Conservation (phyloP, 2,797 vertebrate species). For the Austrolebias charrua region DNA sequence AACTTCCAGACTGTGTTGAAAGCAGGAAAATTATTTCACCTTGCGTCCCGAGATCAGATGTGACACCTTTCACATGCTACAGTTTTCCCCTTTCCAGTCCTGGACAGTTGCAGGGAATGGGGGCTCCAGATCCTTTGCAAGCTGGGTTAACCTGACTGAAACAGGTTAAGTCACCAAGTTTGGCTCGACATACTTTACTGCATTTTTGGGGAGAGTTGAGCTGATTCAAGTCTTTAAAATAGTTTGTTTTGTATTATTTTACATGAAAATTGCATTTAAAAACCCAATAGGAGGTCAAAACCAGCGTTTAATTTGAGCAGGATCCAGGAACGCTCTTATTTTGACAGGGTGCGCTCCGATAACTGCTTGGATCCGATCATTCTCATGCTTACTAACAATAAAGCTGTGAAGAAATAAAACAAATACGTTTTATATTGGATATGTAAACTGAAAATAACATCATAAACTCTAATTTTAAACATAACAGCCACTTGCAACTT, state of each 20-base stretch:
- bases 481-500: too few species aligned
- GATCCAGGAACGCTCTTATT: too few species aligned
- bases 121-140: constrained; percentile 56
- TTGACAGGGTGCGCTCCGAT: too few species aligned
- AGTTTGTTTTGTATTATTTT: constrained; percentile 52
- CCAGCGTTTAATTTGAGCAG: not conserved
- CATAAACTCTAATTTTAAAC: too few species aligned
- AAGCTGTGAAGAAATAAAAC: too few species aligned
- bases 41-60: constrained; percentile 44
- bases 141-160: constrained; percentile 36
- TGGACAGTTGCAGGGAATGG: constrained; percentile 64
- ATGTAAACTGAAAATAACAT: too few species aligned
- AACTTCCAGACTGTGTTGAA: constrained; percentile 23
- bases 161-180: constrained; percentile 60
- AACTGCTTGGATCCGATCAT: too few species aligned
- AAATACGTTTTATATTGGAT: too few species aligned
- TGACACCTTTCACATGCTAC: constrained; percentile 57
- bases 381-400: too few species aligned
- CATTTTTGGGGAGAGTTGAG: constrained; percentile 59
- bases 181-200: constrained; percentile 49
- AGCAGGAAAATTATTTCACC: constrained; percentile 30
- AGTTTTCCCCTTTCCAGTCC: constrained; percentile 19
- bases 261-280: constrained; percentile 22
- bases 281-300: constrained; percentile 6
- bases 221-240: constrained; percentile 41